Evolutionary conservation across 2,113 vertebrate species (phyloP).

Genomic region (Lynx canadensis): DNA sequence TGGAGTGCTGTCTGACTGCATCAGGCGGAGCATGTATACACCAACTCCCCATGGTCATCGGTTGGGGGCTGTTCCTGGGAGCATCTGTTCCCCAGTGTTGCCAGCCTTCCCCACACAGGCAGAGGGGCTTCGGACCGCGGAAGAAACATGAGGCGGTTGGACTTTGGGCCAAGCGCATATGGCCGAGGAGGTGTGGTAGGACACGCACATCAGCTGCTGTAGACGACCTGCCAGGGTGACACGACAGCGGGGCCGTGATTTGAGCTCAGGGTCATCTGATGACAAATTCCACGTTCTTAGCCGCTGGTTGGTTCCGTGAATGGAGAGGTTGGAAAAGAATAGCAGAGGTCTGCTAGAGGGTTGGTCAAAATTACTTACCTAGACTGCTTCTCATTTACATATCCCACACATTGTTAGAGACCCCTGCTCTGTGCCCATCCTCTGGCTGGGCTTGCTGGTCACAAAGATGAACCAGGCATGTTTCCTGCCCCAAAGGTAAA

Average conservation of each 20-base stretch:
- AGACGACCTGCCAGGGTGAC: neutral
- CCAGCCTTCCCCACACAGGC: neutral
- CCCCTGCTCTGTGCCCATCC: neutral
- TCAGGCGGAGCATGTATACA: neutral
- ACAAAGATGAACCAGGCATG: neutral
- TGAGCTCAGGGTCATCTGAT: neutral
- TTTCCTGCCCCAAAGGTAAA: neutral
- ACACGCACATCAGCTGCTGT: neutral
- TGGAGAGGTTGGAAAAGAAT: neutral
- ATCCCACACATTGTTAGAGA: neutral
- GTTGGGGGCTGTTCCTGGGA: neutral
- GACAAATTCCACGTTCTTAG: neutral
- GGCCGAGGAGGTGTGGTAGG: neutral
- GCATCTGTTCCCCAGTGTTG: neutral
- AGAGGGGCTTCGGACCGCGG: neutral
- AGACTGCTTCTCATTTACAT: neutral
- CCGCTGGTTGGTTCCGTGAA: neutral
- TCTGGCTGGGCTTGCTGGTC: neutral
- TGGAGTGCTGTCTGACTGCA: neutral
- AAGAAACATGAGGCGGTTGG: neutral
- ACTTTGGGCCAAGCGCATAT: neutral
- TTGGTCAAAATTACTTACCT: neutral
- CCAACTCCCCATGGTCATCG: neutral
- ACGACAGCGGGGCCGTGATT: neutral
- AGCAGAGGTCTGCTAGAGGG: neutral